Percentiles rank a stretch among this genome's conserved stretches.
phyloP scores from a whole-genome alignment of 2,113 vertebrate species.

The Saguinus imperator region DNA sequence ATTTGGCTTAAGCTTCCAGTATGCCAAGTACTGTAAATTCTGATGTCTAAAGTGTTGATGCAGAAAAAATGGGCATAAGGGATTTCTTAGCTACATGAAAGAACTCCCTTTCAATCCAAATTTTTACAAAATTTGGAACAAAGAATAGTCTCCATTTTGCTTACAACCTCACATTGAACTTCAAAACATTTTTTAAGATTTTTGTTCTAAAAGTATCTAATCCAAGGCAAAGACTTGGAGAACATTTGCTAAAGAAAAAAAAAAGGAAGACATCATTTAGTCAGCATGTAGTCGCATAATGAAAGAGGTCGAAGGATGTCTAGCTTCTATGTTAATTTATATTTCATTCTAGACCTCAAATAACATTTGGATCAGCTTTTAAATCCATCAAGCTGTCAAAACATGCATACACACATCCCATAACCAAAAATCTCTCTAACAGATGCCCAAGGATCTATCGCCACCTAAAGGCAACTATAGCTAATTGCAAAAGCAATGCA shows the following conservation, averaged over 20 bases:
- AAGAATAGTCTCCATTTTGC: neutral
- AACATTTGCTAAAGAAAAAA: conserved; percentile 5
- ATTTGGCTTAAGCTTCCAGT: neutral
- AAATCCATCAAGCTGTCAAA: conserved; percentile 14
- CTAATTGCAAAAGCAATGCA: conserved; percentile 62
- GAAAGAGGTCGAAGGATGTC: neutral
- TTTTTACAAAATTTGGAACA: neutral
- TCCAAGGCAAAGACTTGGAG: neutral
- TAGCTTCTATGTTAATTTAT: neutral
- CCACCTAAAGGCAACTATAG: conserved; percentile 77
- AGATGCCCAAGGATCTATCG: conserved; percentile 72
- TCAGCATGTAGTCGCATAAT: neutral
- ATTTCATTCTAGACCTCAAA: neutral
- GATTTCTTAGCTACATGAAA: neutral
- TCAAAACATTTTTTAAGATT: conserved; percentile 16
- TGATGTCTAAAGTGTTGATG: conserved; percentile 16
- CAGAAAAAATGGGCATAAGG: neutral
- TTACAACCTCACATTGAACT: neutral
- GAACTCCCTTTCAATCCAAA: neutral
- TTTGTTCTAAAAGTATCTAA: conserved; percentile 16
- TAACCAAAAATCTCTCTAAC: neutral
- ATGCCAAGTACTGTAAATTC: neutral
- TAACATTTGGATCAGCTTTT: conserved; percentile 27
- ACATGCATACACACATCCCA: neutral
- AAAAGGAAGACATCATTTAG: neutral